Base-by-base conservation (phyloP, 2,797 vertebrate species). In the Cyclura pinguis region DNA sequence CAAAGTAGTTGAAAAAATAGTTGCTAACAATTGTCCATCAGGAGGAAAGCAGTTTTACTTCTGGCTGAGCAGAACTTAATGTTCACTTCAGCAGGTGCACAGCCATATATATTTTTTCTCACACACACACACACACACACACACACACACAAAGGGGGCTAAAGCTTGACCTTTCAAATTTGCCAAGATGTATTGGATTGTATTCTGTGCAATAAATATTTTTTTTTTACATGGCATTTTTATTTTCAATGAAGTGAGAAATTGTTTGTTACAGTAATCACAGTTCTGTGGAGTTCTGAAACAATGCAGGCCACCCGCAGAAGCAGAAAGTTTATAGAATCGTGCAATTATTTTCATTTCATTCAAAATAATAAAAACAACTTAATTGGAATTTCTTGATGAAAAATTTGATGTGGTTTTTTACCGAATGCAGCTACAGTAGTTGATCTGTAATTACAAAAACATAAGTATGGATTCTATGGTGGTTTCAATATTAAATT, bases 1-100 rank as follows among this genome's bases (percentile, higher is more conserved):
- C 50, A 94, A 91, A 20, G 35, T 93, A 91, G 84, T 88, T 92
- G 47, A 89, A 94, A 47, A 94, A 92, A 86, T 47, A 92, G 7
- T 95, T 94, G 55, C 59, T 47, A 77, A 92, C 50, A 16, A 32
- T 16, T 89, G n/a, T 86, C 55, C 32, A 91, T 55, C 88, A 57
- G 57, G 87, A 18, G 59, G 62, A 32, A 86, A 55, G 32, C 84
- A 77, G 64, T n/a, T 93, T 93, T 84, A n/a, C 29, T 92, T 90
- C 35, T 72, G 35, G 52, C 32, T 90, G 38, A 88, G 24, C 57
- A 90, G 88, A 89, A 88, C 13, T 78, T 76, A 93, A 91, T 82
- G 38, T 13, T 82, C 42, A 81, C 78, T 88, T 91, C 2, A 72
- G 76, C 22, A 18, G 16, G 29, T 83, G n/a, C 90, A 85, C 22